Evolutionary conservation across 2,113 vertebrate species (phyloP).

Genomic region (Rhabdornis inornatus): DNA sequence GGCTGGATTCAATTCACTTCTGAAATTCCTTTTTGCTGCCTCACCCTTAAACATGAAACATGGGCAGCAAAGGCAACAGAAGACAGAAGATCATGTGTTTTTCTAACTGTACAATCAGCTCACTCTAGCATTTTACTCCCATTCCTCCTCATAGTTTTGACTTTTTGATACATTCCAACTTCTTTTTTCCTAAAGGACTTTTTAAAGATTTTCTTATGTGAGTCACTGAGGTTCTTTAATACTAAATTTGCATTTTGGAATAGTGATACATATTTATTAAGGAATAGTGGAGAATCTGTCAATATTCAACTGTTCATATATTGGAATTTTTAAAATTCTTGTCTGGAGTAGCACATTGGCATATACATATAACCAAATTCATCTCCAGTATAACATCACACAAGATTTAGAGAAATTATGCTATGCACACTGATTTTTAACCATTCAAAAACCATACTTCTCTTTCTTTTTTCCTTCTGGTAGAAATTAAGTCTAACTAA

Average conservation of each 20-base stretch:
- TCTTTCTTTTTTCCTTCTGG: neutral
- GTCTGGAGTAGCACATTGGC: neutral
- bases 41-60: neutral
- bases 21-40: constrained; percentile 20
- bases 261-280: neutral
- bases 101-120: neutral
- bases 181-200: neutral
- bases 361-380: neutral
- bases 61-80: neutral
- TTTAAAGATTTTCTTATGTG: neutral
- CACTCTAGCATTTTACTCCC: neutral
- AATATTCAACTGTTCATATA: neutral
- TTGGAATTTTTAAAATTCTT: neutral
- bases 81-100: neutral
- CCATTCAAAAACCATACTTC: neutral
- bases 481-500: neutral
- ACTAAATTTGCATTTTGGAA: neutral
- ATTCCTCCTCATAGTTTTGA: neutral
- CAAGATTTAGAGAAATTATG: neutral
- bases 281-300: neutral
- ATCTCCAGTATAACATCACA: neutral
- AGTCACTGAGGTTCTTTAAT: neutral
- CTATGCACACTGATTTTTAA: neutral
- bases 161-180: neutral
- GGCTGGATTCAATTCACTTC: constrained; percentile 4